Conservation (phyloP, 2,888 invertebrate species). For the Amphiduros pacificus region DNA sequence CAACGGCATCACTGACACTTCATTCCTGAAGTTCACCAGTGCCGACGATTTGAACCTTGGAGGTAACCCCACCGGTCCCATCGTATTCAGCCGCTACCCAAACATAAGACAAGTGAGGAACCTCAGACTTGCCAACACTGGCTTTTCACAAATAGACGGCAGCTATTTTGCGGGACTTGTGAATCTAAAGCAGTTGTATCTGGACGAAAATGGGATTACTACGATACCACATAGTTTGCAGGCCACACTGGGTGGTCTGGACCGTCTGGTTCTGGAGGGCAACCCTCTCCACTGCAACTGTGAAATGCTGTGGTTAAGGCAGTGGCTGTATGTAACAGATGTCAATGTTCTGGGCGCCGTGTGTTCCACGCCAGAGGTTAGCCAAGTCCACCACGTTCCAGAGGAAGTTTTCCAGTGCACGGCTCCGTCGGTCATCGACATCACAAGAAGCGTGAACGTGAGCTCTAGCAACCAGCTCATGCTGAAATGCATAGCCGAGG, state of each 20-base stretch:
- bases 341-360: constrained; percentile 12
- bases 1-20: constrained; percentile 18
- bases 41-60: constrained; percentile 21
- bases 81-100: constrained; percentile 25
- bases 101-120: constrained; percentile 14
- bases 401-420: constrained; percentile 20
- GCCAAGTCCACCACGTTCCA: constrained; percentile 8
- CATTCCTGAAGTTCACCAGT: constrained; percentile 17
- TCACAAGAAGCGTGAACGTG: constrained; percentile 8
- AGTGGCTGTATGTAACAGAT: constrained; percentile 8
- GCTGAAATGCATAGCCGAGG: constrained; percentile 19
- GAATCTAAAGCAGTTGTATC: constrained; percentile 20
- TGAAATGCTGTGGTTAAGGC: constrained; percentile 25
- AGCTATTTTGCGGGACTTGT: constrained; percentile 16
- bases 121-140: constrained; percentile 18
- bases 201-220: constrained; percentile 22
- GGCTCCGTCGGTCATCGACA: constrained; percentile 13
- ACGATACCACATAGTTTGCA: constrained; percentile 17
- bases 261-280: constrained; percentile 16
- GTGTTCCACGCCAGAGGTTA: constrained; percentile 16
- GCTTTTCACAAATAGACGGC: constrained; percentile 12
- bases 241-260: constrained; percentile 13
- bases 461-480: not conserved
- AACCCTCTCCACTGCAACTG: constrained; percentile 28
- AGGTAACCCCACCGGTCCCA: constrained; percentile 25